These are phyloP conservation scores for Euspilapteryx auroguttella DNA, from an alignment of 2,888 invertebrate species.

Conservation along the genomic window DNA sequence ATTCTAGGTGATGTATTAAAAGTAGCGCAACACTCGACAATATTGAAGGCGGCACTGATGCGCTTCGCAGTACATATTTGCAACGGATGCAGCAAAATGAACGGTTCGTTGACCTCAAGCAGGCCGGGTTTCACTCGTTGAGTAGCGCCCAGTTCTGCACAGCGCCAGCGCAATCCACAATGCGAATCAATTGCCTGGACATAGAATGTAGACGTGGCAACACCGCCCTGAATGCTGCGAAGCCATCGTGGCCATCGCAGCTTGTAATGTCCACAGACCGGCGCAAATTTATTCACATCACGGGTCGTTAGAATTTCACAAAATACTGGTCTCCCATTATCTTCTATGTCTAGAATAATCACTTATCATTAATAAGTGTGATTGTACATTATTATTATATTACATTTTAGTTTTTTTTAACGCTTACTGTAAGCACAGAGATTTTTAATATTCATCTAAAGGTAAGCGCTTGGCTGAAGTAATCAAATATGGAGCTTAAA, in stretches of 20 bases:
- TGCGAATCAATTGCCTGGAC: constrained; percentile 19
- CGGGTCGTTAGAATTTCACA: too few relatives aligned
- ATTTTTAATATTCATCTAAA: too few relatives aligned
- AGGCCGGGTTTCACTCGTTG: constrained; percentile 54
- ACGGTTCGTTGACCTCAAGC: constrained; percentile 52
- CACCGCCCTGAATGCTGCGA: constrained; percentile 6
- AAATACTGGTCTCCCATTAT: too few relatives aligned
- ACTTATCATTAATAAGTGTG: too few relatives aligned
- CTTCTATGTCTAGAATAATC: too few relatives aligned
- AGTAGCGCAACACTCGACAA: constrained; percentile 33
- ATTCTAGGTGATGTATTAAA: too few relatives aligned
- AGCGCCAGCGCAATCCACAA: constrained; percentile 14
- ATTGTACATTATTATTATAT: too few relatives aligned
- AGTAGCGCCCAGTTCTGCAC: constrained; percentile 18
- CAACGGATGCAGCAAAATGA: constrained; percentile 61
- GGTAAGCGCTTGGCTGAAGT: too few relatives aligned
- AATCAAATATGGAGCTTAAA: too few relatives aligned
- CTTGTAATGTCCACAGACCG: background rate
- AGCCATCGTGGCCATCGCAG: background rate
- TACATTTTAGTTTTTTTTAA: too few relatives aligned
- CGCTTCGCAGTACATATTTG: constrained; percentile 41
- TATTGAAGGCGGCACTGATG: constrained; percentile 45
- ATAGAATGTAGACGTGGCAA: constrained; percentile 23
- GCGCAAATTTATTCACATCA: too few relatives aligned
- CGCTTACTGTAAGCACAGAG: too few relatives aligned